These are phyloP conservation scores for Frieseomelitta varia DNA, from an alignment of 1,140 invertebrate genomes.

Conservation along the genomic window DNA sequence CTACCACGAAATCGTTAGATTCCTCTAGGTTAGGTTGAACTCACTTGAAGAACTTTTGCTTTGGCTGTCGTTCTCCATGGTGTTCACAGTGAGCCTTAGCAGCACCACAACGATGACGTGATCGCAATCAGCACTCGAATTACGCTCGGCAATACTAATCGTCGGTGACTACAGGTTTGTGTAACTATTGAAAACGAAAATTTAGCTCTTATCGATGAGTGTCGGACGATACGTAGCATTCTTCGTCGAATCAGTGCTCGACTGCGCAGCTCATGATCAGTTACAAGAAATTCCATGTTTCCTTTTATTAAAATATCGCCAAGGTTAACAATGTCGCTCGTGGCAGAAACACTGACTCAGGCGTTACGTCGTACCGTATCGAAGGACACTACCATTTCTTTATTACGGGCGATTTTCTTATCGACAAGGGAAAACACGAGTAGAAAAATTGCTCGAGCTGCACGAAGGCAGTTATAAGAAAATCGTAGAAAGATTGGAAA, in stretches of 20 bases:
- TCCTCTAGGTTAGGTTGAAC: background rate
- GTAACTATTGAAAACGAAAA: constrained; percentile 32
- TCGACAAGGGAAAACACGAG: background rate
- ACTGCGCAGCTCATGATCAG: background rate
- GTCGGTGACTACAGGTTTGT: background rate
- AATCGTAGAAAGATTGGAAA: background rate
- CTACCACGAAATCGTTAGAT: background rate
- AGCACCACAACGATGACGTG: too few relatives aligned
- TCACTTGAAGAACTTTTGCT: background rate
- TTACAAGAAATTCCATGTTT: constrained; percentile 8
- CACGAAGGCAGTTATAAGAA: background rate
- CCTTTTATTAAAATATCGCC: too few relatives aligned
- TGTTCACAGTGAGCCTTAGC: too few relatives aligned
- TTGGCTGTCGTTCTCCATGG: constrained; percentile 26
- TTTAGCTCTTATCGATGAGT: constrained; percentile 32
- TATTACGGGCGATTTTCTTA: background rate
- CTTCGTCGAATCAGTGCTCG: constrained; percentile 32
- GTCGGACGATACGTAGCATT: constrained; percentile 26
- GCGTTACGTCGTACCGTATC: too few relatives aligned
- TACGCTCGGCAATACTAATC: constrained; percentile 29
- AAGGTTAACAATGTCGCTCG: background rate
- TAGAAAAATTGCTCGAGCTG: background rate
- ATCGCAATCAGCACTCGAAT: constrained; percentile 25
- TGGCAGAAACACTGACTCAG: background rate
- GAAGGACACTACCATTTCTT: background rate